Conservation (phyloP, 2,888 invertebrate genomes). For the Euproctis similis region DNA sequence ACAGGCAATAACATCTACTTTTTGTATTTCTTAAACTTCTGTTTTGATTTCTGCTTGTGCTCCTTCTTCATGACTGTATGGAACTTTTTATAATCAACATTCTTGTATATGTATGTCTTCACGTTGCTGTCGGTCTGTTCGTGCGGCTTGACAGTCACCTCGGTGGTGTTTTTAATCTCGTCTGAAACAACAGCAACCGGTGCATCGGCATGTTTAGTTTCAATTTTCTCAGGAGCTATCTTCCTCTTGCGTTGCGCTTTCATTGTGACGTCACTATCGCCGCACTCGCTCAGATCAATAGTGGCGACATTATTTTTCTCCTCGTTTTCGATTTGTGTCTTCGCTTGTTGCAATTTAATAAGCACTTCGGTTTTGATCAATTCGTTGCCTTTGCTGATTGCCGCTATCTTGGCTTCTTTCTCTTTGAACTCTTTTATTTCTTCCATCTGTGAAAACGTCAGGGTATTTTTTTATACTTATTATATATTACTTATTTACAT, state of each 20-base stretch:
- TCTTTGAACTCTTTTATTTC: constrained; percentile 49
- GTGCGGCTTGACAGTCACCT: constrained; percentile 15
- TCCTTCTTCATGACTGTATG: constrained; percentile 37
- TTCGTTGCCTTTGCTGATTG: constrained; percentile 44
- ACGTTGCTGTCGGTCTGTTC: constrained; percentile 20
- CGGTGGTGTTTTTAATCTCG: constrained; percentile 19
- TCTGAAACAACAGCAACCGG: constrained; percentile 8
- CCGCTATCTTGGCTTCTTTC: constrained; percentile 50
- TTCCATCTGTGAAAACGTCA: constrained; percentile 36
- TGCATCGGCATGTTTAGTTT: constrained; percentile 21
- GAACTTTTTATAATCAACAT: constrained; percentile 49
- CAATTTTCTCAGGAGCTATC: constrained; percentile 27
- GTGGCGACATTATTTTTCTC: constrained; percentile 6
- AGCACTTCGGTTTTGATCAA: constrained; percentile 48
- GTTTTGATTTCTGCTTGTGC: constrained; percentile 41
- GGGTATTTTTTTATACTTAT: constrained; percentile 8
- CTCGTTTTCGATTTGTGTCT: constrained; percentile 30
- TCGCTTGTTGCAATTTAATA: constrained; percentile 36
- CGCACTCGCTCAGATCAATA: constrained; percentile 3
- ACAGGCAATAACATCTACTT: no score
- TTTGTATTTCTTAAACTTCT: constrained; percentile 46
- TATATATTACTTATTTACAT: no score
- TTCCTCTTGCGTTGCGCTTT: constrained; percentile 36
- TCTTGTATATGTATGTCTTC: constrained; percentile 40
- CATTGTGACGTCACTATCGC: constrained; percentile 14